Conservation (phyloP, 2,113 vertebrate species). For the Heptranchias perlo region DNA sequence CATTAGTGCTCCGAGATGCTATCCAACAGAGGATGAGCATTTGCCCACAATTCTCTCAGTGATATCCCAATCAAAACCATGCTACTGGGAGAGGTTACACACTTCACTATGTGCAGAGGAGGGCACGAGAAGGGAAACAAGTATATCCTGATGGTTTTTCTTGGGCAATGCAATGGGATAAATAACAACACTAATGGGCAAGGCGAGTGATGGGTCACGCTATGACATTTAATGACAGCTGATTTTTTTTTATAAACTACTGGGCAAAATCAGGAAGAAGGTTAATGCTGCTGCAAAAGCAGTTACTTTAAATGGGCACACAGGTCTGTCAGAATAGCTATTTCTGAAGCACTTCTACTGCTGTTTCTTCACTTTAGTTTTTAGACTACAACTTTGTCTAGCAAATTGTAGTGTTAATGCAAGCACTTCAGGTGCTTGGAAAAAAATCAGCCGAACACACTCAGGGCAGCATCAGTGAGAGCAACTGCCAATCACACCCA, state of each 20-base stretch:
- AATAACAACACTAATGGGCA: not conserved
- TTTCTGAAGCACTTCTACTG: too few relatives aligned
- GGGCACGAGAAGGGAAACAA: not conserved
- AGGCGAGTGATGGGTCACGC: not conserved
- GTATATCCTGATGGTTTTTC: not conserved
- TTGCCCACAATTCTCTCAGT: not conserved
- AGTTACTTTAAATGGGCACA: too few relatives aligned
- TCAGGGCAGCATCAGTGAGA: not conserved
- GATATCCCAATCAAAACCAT: not conserved
- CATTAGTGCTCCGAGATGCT: not conserved
- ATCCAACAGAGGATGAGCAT: not conserved
- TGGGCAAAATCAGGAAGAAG: not conserved
- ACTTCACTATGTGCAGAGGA: not conserved
- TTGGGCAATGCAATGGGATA: not conserved
- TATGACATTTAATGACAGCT: not conserved
- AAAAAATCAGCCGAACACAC: not conserved
- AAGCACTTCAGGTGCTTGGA: too few relatives aligned
- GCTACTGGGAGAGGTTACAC: not conserved
- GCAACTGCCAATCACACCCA: not conserved
- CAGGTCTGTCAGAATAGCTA: too few relatives aligned
- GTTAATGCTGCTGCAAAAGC: too few relatives aligned
- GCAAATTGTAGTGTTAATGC: too few relatives aligned
- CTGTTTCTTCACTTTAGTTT: too few relatives aligned
- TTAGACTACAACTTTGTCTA: too few relatives aligned
- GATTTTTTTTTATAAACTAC: not conserved